Evolutionary conservation across 1,140 invertebrate species (phyloP), one percentile per base, ranked within the genome.

Genomic region (Drosophila prosaltans): DNA sequence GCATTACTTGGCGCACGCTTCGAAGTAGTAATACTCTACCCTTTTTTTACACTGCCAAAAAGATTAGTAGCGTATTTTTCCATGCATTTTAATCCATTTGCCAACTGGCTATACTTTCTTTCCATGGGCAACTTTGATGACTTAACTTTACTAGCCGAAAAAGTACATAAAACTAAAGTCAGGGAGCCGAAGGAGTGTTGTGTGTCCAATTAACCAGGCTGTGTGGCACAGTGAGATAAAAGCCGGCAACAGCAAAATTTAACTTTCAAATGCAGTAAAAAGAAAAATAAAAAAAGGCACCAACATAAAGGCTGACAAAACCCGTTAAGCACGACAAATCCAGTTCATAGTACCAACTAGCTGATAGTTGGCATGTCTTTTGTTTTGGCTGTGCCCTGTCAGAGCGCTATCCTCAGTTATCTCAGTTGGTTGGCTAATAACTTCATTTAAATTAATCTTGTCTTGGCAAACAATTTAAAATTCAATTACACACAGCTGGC

Each of bases 381-480:
- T 81, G 80, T 88, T 80, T 80, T 62, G 59, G 65, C 4, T 30
- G 2, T 36, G 79, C 79, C 83, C 83, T 80, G 80, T 79, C 81
- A 70, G 40, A 63, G 70, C 68, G 60, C 72, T 74, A 69, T 76
- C 70, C 65, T 45, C 9, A 51, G 7, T 51, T 51, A 51, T 51
- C 45, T 51, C 26, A 51, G 45, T 51, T 51, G 45, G 45, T 36
- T 28, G 70, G 58, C 80, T 88, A 88, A 88, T 88, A 83, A 88
- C 83, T 88, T 89, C 76, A 86, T 86, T 89, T 88, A 76, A 88
- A 89, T 89, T 83, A 84, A 88, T 88, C 83, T 80, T 57, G 69
- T 24, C 62, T 69, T 66, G 26, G 36, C 41, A 72, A 55, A 63
- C 84, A 81, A 81, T 88, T 88, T 88, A 84, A 88, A 88, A 81